Evolutionary conservation across 2,113 vertebrate species (phyloP).

Genomic region (Barnardius zonarius): DNA sequence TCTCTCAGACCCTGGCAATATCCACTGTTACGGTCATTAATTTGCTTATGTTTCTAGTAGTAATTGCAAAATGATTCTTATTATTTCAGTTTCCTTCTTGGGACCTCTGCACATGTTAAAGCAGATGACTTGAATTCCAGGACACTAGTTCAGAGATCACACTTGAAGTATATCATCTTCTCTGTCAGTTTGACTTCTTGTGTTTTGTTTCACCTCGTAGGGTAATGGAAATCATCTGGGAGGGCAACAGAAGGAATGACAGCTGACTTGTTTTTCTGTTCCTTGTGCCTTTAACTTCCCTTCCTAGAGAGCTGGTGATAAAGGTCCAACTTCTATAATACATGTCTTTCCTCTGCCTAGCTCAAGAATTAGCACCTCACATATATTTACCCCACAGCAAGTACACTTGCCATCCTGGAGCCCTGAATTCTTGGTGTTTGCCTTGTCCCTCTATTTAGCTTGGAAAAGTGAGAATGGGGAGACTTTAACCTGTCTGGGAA

Average conservation of each 20-base stretch:
- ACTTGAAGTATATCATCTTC: not conserved
- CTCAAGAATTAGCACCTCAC: not conserved
- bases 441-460: not conserved
- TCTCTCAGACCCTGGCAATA: not conserved
- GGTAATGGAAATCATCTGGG: not conserved
- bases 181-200: slow-evolving; percentile 9
- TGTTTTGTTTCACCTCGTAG: slow-evolving; percentile 31
- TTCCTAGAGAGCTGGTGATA: not conserved
- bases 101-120: not conserved
- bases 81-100: not conserved
- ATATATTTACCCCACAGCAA: not conserved
- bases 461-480: not conserved
- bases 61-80: not conserved
- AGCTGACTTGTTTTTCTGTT: not conserved
- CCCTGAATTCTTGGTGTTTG: not conserved
- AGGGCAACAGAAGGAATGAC: not conserved
- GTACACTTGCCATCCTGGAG: not conserved
- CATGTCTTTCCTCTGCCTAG: not conserved
- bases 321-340: not conserved
- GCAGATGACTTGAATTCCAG: not conserved
- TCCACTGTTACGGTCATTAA: not conserved
- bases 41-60: not conserved
- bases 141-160: not conserved
- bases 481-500: not conserved
- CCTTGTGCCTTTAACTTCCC: not conserved